A percentile compares a stretch with the other conserved stretches of the same genome.
These are phyloP conservation scores for Dromiciops gliroides DNA, from an alignment of 2,113 vertebrate genomes.

Conservation along the genomic window DNA sequence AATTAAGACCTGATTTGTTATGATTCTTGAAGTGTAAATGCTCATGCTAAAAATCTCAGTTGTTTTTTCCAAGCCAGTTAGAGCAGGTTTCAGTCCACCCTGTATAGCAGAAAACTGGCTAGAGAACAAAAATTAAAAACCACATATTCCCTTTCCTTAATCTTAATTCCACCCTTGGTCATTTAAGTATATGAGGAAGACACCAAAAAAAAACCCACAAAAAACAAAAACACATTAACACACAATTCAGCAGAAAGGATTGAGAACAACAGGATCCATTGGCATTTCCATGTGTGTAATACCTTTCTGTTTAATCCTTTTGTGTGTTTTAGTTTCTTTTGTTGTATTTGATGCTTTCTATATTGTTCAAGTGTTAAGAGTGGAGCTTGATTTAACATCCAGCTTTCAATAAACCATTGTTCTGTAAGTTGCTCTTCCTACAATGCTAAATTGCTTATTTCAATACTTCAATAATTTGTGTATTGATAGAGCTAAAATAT, in stretches of 20 bases:
- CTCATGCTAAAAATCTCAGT: neutral
- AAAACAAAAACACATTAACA: no score
- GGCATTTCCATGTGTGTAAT: neutral
- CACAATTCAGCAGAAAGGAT: neutral
- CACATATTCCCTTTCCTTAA: neutral
- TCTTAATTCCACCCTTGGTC: neutral
- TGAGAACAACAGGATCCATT: neutral
- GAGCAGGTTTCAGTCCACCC: neutral
- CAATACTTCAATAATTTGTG: no score
- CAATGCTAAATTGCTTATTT: no score
- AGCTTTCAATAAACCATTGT: neutral
- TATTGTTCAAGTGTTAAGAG: neutral
- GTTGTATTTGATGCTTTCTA: neutral
- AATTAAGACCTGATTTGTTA: neutral
- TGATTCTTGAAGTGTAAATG: neutral
- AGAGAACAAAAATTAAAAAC: neutral
- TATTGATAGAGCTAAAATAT: neutral
- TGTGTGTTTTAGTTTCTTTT: neutral
- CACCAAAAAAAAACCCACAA: no score
- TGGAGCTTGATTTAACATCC: neutral
- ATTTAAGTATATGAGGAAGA: neutral
- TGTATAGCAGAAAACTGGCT: neutral
- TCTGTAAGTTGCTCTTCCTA: no score
- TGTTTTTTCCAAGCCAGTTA: neutral
- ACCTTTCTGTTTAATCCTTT: neutral